Evolutionary conservation across 2,888 invertebrate genomes (phyloP), one percentile per base, ranked within the genome.

Genomic region (Drosophila lutescens): DNA sequence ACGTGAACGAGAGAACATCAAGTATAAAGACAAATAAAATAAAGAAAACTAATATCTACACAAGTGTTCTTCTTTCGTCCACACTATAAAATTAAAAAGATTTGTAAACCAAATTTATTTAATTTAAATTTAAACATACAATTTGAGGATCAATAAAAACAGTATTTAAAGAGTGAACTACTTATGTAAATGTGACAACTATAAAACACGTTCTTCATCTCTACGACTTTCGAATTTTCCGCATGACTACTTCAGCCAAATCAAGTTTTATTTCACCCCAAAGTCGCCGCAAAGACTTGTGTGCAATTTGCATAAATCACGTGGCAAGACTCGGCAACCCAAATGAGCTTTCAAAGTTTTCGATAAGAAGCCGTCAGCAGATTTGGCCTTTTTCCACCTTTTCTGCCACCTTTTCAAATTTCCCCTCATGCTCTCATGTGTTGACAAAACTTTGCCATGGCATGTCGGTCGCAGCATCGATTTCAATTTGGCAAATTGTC

Each of bases 251-350:
- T 26, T 34, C 17, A 26, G 34, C 30, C 65, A 41, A 49, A 63
- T 63, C 34, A 47, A 26, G 40, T 63, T 63, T 63, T n/a, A 49
- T 41, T 63, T 32, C 46, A 46, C 26, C 40, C 8, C 70, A 51
- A 50, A 51, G 50, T 59, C 46, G 13, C 51, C 59, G 20, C 44
- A 23, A 17, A 20, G 63, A 41, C 62, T 41, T 61, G 73, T 62
- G 60, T 72, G 53, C 67, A 50, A 68, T 71, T 70, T 68, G 71
- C 71, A 68, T 68, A 51, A 59, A 71, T 71, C 71, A 32, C 13
- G 49, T 50, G 71, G 43, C n/a, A 40, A 65, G 20, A 38, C 43
- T 20, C 47, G 34, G 46, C 41, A 70, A 47, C 20, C 68, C 44
- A 26, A 67, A 47, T 68, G 66, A 68, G 55, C 40, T 67, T 47